A percentile compares a stretch with the other conserved stretches of the same genome.
phyloP scores from a whole-genome alignment of 2,797 vertebrate species.

The Xyrichtys novacula region DNA sequence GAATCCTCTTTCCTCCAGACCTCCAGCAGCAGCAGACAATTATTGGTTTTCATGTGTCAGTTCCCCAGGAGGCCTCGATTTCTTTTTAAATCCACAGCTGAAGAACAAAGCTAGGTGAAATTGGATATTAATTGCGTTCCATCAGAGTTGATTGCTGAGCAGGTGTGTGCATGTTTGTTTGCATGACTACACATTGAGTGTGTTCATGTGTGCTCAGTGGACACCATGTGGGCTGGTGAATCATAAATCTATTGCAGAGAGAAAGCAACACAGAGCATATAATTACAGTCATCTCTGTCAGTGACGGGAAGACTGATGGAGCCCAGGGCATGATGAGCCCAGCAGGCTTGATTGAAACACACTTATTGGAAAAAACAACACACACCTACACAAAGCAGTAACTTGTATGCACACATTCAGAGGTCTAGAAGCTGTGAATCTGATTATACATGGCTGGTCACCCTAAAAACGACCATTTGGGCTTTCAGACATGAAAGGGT shows the following conservation, averaged over 20 bases:
- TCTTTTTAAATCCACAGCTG: constrained; percentile 66
- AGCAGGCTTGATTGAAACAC: constrained; percentile 50
- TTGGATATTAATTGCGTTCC: constrained; percentile 82
- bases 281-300: constrained; percentile 79
- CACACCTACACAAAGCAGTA: constrained; percentile 17
- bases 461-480: neutral
- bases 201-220: constrained; percentile 52
- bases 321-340: constrained; percentile 49
- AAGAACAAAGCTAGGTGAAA: constrained; percentile 69
- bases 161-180: constrained; percentile 59
- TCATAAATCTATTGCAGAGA: constrained; percentile 80
- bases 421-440: neutral
- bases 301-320: constrained; percentile 59
- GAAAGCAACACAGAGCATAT: constrained; percentile 69
- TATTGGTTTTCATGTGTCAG: constrained; percentile 64
- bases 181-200: constrained; percentile 47
- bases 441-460: neutral
- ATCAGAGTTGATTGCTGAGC: constrained; percentile 75
- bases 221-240: constrained; percentile 75
- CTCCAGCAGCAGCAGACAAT: constrained; percentile 45
- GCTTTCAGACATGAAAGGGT: neutral
- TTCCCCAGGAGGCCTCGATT: constrained; percentile 50
- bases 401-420: constrained; percentile 15
- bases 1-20: constrained; percentile 34
- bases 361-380: constrained; percentile 17